phyloP scores from a whole-genome alignment of 1,140 invertebrate species.

The Pseudomyrmex gracilis region DNA sequence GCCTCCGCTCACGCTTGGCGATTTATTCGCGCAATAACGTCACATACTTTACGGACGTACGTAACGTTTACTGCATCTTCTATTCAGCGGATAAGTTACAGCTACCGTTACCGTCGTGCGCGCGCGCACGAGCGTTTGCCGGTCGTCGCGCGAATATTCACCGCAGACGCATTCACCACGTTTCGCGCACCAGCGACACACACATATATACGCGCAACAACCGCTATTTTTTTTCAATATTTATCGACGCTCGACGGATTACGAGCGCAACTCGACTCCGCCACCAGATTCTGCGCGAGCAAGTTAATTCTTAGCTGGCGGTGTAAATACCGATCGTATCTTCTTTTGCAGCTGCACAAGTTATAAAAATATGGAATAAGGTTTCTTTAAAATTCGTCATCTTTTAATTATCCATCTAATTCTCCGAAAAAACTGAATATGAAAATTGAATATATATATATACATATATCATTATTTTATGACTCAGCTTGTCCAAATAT shows the following conservation, averaged over 20 bases:
- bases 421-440: neutral
- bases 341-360: conserved; percentile 45
- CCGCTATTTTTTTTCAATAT: conserved; percentile 49
- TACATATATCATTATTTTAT: too few relatives aligned
- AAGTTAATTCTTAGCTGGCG: conserved; percentile 56
- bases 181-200: too few relatives aligned
- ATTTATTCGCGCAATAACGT: conserved; percentile 62
- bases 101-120: conserved; percentile 55
- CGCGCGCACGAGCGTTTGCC: neutral
- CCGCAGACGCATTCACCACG: conserved; percentile 42
- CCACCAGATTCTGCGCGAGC: conserved; percentile 43
- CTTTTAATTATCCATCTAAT: conserved; percentile 5
- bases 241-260: conserved; percentile 54
- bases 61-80: conserved; percentile 63
- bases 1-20: conserved; percentile 34
- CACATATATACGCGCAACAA: conserved; percentile 10
- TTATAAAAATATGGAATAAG: conserved; percentile 11
- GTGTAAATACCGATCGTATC: conserved; percentile 42
- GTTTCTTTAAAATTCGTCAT: neutral
- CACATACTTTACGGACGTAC: conserved; percentile 59
- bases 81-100: conserved; percentile 63
- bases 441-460: neutral
- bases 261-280: conserved; percentile 32
- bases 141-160: conserved; percentile 51
- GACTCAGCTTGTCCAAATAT: neutral